Conservation (phyloP, 2,888 invertebrate species). For the Dryocosmus kuriphilus region DNA sequence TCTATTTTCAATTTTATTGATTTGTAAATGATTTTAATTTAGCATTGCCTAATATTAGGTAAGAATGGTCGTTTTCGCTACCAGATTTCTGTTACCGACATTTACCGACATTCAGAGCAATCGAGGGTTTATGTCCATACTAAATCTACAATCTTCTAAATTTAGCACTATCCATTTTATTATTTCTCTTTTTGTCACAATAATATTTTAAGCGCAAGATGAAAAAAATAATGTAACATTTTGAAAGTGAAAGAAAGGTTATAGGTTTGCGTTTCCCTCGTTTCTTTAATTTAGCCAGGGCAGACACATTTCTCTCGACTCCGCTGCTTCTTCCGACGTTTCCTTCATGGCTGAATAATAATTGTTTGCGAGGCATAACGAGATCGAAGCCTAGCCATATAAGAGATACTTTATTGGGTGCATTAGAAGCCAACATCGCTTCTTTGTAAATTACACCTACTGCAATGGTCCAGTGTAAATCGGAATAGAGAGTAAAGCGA, state of each 20-base stretch:
- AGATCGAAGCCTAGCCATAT: conserved; percentile 36
- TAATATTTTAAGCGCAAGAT: no score
- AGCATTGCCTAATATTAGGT: no score
- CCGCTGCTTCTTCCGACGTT: conserved; percentile 35
- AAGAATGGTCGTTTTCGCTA: no score
- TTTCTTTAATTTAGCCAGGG: conserved; percentile 16
- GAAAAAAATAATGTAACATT: background rate
- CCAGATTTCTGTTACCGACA: no score
- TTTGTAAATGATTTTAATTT: no score
- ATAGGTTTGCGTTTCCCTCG: conserved; percentile 16
- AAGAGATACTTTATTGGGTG: conserved; percentile 29
- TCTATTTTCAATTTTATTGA: no score
- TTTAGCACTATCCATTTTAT: no score
- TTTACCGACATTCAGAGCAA: no score
- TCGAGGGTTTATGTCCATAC: no score
- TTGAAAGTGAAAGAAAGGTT: conserved; percentile 10
- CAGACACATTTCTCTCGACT: conserved; percentile 26
- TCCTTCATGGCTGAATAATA: conserved; percentile 39
- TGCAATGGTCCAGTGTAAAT: conserved; percentile 16
- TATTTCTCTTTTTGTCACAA: no score
- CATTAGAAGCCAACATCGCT: conserved; percentile 32
- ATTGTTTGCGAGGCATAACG: conserved; percentile 33
- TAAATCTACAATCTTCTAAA: no score
- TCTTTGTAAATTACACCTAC: conserved; percentile 21
- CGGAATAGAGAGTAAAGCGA: conserved; percentile 26